Percentiles rank a stretch among this genome's conserved stretches.
Evolutionary conservation across 2,797 vertebrate species (phyloP).

Genomic region (Anguilla pacifica): DNA sequence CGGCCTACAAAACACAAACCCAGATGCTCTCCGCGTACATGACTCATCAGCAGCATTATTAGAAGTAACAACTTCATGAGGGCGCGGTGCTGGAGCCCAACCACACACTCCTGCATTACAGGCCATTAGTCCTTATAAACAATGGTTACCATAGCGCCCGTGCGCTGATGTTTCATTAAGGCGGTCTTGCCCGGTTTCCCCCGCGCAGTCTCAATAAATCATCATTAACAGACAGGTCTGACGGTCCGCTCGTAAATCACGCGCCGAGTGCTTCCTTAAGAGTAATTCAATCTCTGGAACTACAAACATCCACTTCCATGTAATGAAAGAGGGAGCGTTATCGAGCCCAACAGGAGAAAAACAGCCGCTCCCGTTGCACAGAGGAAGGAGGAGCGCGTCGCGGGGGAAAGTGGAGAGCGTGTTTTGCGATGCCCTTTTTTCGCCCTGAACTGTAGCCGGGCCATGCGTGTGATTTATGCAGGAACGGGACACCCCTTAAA

Average conservation of each 20-base stretch:
- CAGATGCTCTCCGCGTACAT: background rate
- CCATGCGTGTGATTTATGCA: constrained; percentile 14
- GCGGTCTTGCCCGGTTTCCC: constrained; percentile 43
- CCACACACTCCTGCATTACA: background rate
- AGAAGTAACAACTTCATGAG: constrained; percentile 17
- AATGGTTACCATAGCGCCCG: constrained; percentile 34
- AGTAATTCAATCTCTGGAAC: constrained; percentile 55
- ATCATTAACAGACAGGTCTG: constrained; percentile 50
- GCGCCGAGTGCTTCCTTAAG: constrained; percentile 47
- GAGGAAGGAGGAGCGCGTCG: background rate
- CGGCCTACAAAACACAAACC: background rate
- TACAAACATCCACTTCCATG: constrained; percentile 45
- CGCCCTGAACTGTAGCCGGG: background rate
- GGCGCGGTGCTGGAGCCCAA: background rate
- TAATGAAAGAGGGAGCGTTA: constrained; percentile 51
- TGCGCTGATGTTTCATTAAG: constrained; percentile 37
- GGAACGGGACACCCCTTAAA: background rate
- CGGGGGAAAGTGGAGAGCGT: background rate
- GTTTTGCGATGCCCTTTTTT: background rate
- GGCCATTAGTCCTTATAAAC: constrained; percentile 27
- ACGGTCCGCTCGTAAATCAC: constrained; percentile 56
- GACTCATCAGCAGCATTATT: constrained; percentile 13
- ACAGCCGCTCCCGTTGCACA: too few relatives aligned
- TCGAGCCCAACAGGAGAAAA: constrained; percentile 58
- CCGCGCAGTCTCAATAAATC: constrained; percentile 50